Evolutionary conservation across 2,888 invertebrate genomes (phyloP), one percentile per base, ranked within the genome.

Genomic region (Drosophila greeni): DNA sequence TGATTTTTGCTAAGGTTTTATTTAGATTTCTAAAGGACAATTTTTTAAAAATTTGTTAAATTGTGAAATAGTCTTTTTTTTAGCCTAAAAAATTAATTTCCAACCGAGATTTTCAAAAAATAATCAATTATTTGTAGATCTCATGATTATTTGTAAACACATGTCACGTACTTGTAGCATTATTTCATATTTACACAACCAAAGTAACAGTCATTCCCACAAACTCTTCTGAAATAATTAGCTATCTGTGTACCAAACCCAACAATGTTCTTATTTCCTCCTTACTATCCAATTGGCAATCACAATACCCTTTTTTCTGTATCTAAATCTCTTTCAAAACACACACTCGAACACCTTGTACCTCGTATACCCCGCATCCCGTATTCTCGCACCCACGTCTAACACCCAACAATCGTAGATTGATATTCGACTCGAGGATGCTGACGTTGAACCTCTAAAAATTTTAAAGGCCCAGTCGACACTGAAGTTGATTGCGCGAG

Each of bases 401-500:
- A 33, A 62, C 20, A n/a, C 29, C 33, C 47, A 20, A 24, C 31
- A 36, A 36, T 37, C 43, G 40, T 52, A 72, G 68, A 74, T 47
- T 66, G 59, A 73, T 66, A 71, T 55, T 71, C 66, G 68, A 68
- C 45, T 74, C 68, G 61, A 67, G 68, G 75, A 67, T 71, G 74
- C 73, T 79, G 66, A 73, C 66, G 86, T 87, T 86, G 88, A 88
- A 85, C 86, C 86, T 85, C 86, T 88, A 70, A 85, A 87, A 87
- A 86, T 87, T 86, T 88, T 88, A 86, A 87, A 98, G 91, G 96
- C 98, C 34, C 95, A 97, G 87, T 95, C 96, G 18, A 97, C 97
- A 3, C 90, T 99, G 74, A 97, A 98, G 87, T 98, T 99, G 88
- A 92, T 99, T 82, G 96, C 96, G n/a, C 91, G 99, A 0, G 99